phyloP scores from a whole-genome alignment of 1,140 invertebrate genomes.

The Bursaphelenchus mucronatus region DNA sequence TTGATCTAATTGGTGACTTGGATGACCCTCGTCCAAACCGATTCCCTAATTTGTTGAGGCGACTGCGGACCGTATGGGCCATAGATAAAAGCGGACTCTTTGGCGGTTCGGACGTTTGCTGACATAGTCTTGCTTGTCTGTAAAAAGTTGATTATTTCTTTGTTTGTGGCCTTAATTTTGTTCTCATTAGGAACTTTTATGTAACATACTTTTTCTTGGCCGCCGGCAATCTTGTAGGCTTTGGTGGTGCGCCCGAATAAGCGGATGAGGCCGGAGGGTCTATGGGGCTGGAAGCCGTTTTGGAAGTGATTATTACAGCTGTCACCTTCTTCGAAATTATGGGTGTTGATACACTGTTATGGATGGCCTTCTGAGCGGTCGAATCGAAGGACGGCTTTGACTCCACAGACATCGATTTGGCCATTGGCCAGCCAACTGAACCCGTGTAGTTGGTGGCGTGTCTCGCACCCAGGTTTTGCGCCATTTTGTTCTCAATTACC shows the following conservation, averaged over 20 bases:
- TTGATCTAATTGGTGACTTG: slow-evolving; percentile 25
- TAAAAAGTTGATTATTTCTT: slow-evolving; percentile 12
- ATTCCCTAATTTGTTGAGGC: slow-evolving; percentile 33
- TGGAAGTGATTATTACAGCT: too few species aligned
- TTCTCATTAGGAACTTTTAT: neutral
- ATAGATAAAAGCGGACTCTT: slow-evolving; percentile 46
- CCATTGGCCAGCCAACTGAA: too few species aligned
- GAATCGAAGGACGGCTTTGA: too few species aligned
- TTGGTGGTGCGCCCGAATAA: too few species aligned
- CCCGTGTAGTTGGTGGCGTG: slow-evolving; percentile 3
- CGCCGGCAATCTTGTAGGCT: too few species aligned
- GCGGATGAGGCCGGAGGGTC: too few species aligned
- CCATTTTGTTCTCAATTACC: slow-evolving; percentile 29
- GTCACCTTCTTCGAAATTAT: too few species aligned
- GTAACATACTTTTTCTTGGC: too few species aligned
- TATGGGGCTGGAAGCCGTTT: too few species aligned
- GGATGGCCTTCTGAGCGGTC: too few species aligned
- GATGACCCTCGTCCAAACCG: slow-evolving; percentile 22
- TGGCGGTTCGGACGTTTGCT: slow-evolving; percentile 8
- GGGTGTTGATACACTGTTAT: too few species aligned
- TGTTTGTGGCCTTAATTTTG: neutral
- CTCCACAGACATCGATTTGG: too few species aligned
- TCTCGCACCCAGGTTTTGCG: slow-evolving; percentile 22
- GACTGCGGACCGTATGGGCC: slow-evolving; percentile 37
- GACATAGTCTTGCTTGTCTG: neutral